phyloP scores from a whole-genome alignment of 37 sponge, comb jelly and placozoan species.

The Axinella damicornis region DNA sequence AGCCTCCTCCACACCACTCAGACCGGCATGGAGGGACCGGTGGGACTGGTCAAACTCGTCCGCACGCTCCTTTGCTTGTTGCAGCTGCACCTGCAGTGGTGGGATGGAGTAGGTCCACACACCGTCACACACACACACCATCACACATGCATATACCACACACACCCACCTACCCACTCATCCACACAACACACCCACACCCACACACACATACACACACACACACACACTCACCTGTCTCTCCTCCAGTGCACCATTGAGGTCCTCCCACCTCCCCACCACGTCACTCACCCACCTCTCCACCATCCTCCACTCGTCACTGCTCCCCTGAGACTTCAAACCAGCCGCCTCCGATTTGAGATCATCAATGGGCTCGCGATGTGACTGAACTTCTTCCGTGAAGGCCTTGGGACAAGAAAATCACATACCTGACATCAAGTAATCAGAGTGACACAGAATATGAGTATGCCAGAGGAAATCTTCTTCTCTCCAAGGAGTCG shows the following conservation, averaged over 20 bases:
- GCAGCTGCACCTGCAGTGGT: constrained; percentile 49
- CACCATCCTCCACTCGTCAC: constrained; percentile 65
- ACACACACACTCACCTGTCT: constrained; percentile 40
- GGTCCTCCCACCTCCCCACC: constrained; percentile 53
- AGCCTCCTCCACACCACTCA: constrained; percentile 42
- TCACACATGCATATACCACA: neutral
- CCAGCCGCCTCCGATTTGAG: constrained; percentile 43
- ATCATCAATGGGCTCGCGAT: constrained; percentile 49
- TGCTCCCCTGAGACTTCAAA: constrained; percentile 71
- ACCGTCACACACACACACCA: neutral
- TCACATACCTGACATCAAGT: too few species aligned
- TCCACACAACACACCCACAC: neutral
- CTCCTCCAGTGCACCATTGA: constrained; percentile 42
- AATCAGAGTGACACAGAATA: too few species aligned
- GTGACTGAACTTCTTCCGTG: constrained; percentile 13
- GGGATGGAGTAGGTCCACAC: neutral
- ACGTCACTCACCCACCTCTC: constrained; percentile 56
- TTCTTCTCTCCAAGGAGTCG: too few species aligned
- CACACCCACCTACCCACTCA: neutral
- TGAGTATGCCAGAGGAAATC: too few species aligned
- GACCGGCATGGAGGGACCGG: constrained; percentile 13
- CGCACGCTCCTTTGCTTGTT: constrained; percentile 46
- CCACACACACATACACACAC: constrained; percentile 13
- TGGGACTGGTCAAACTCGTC: constrained; percentile 66
- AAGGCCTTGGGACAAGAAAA: too few species aligned